Conservation (phyloP, 2,888 invertebrate genomes). For the Ophraella communa region DNA sequence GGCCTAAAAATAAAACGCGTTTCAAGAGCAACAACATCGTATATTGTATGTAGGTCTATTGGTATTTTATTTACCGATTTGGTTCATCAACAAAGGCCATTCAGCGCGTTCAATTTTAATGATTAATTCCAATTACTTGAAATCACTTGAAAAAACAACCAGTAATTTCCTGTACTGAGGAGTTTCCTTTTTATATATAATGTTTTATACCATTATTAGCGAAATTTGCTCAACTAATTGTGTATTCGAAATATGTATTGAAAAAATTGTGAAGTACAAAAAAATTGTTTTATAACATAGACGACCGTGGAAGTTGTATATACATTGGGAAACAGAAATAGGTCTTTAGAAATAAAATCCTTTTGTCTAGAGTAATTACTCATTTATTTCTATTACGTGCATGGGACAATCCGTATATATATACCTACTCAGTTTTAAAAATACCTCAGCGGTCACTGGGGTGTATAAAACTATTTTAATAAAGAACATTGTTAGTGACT, state of each 20-base stretch:
- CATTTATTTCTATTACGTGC: neutral
- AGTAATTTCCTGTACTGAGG: conserved; percentile 2
- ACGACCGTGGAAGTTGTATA: too few species aligned
- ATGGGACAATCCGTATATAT: neutral
- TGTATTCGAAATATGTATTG: neutral
- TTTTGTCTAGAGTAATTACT: too few species aligned
- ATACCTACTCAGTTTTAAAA: neutral
- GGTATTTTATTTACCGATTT: neutral
- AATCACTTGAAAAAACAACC: conserved; percentile 1
- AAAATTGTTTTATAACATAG: too few species aligned
- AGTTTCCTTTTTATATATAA: neutral
- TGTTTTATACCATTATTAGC: neutral
- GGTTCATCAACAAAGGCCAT: conserved; percentile 3
- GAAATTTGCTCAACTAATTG: neutral
- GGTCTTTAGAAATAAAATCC: too few species aligned
- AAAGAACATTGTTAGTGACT: conserved; percentile 5
- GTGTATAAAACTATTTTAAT: neutral
- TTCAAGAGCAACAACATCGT: conserved; percentile 4
- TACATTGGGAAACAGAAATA: too few species aligned
- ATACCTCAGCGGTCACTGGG: neutral
- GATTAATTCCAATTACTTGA: neutral
- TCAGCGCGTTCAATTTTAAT: neutral
- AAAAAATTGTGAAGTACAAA: neutral
- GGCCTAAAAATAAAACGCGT: conserved; percentile 5
- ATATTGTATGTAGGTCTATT: conserved; percentile 3